Evolutionary conservation across 2,797 vertebrate species (phyloP), one percentile per base, ranked within the genome.

Genomic region (Microchirus variegatus): DNA sequence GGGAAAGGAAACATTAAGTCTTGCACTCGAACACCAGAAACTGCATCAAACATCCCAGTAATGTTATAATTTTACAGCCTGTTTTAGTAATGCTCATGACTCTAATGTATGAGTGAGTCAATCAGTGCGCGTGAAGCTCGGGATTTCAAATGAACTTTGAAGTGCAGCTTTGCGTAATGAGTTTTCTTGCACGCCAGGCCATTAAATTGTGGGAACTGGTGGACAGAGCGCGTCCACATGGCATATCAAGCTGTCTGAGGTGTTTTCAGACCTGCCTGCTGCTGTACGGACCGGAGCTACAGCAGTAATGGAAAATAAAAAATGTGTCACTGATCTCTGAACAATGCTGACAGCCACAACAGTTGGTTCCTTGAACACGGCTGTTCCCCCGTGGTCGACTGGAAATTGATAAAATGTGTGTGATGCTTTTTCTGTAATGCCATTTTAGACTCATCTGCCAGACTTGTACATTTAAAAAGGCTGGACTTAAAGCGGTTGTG

Each of bases 31-130:
- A 89, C 78, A 85, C 50, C 59, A 78, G 48, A 81, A 83, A 89
- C 81, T 70, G 70, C 78, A 87, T 88, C 84, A 86, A 91, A 89
- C 72, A 80, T 87, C 84, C 88, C 36, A 64, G 80, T 81, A 75
- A 77, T 74, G 70, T 81, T 88, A 79, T 75, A 61, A 83, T 87
- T 92, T 91, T 92, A 90, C 75, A 79, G 88, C 82, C 85, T 89
- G 86, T 88, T 91, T 89, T 81, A 89, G 86, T 85, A 79, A 90
- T 84, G 77, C 85, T 88, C 82, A 70, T 84, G 81, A 89, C 87
- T 86, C 74, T 83, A 85, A 90, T 84, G 82, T 84, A 81, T 54
- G 69, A 87, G 86, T 89, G 87, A 92, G 74, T 80, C 88, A 87
- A 88, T 86, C 80, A 62, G 76, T 56, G 63, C 6, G 40, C 47